phyloP scores from a whole-genome alignment of 92 coral and sea anemone species.

The Muricea muricata region DNA sequence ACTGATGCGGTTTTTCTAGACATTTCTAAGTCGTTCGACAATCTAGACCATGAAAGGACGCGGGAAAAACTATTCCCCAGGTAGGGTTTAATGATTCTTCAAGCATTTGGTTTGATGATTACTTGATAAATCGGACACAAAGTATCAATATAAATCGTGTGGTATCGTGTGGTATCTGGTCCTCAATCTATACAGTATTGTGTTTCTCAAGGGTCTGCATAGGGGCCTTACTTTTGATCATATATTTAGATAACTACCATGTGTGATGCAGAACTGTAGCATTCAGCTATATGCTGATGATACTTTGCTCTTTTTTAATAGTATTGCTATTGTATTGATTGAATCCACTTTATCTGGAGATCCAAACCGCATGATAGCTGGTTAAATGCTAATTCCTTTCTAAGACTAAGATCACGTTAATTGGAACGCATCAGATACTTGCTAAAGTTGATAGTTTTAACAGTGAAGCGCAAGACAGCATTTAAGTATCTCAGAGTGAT shows the following conservation, averaged over 20 bases:
- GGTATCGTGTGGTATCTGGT: not conserved
- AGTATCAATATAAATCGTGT: not conserved
- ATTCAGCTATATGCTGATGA: slow-evolving; percentile 38
- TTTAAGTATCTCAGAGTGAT: slow-evolving; percentile 58
- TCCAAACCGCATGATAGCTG: slow-evolving; percentile 39
- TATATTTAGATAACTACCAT: slow-evolving; percentile 32
- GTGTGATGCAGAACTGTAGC: not conserved
- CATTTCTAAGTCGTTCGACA: slow-evolving; percentile 42
- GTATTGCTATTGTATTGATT: slow-evolving; percentile 35
- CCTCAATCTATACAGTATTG: slow-evolving; percentile 27
- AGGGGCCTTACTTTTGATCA: slow-evolving; percentile 36
- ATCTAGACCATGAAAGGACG: slow-evolving; percentile 37
- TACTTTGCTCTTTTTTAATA: slow-evolving; percentile 38
- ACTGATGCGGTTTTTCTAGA: slow-evolving; percentile 45
- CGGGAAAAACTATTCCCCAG: slow-evolving; percentile 43
- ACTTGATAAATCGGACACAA: slow-evolving; percentile 52
- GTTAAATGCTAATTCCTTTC: slow-evolving; percentile 40
- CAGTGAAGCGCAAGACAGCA: slow-evolving; percentile 7
- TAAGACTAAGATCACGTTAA: slow-evolving; percentile 48
- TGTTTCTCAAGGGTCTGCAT: slow-evolving; percentile 59
- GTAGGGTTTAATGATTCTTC: slow-evolving; percentile 47
- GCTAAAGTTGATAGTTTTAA: slow-evolving; percentile 37
- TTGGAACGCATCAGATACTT: slow-evolving; percentile 56
- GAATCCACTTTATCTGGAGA: slow-evolving; percentile 50
- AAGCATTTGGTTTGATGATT: slow-evolving; percentile 45